These are phyloP conservation scores for human (Homo sapiens) DNA, from an alignment of 2,113 vertebrate species.

Conservation along the genomic window DNA sequence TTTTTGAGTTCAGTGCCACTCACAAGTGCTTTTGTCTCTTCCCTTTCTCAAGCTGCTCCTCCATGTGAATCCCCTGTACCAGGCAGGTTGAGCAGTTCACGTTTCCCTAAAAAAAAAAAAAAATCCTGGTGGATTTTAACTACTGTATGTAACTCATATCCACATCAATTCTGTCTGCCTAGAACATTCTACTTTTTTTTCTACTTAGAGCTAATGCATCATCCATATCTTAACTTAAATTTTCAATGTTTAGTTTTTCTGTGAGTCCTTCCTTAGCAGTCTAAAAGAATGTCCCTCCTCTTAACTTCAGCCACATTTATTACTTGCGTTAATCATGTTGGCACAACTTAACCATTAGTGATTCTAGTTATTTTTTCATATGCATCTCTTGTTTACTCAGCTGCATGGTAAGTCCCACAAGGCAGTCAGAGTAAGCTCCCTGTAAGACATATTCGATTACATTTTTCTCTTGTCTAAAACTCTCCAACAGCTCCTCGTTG, in stretches of 20 bases:
- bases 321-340: constrained; percentile 74
- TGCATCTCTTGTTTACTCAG: constrained; percentile 61
- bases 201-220: constrained; percentile 48
- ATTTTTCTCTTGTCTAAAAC: not conserved
- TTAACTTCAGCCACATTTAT: constrained; percentile 72
- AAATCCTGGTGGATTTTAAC: not conserved
- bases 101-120: not conserved
- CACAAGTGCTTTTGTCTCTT: too few relatives aligned
- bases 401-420: not conserved
- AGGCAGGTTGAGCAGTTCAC: not conserved
- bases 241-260: constrained; percentile 59
- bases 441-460: not conserved
- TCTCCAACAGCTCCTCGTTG: not conserved
- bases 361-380: constrained; percentile 59
- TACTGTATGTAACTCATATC: not conserved
- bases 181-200: not conserved
- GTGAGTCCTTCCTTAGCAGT: constrained; percentile 38
- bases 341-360: constrained; percentile 69
- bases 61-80: not conserved
- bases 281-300: constrained; percentile 45
- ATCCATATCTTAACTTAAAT: constrained; percentile 48
- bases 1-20: not conserved
- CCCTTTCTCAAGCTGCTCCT: not conserved
- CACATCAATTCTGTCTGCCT: not conserved
- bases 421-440: constrained; percentile 7